These are phyloP conservation scores for Rafetus swinhoei DNA, from an alignment of 2,113 vertebrate species.

Conservation along the genomic window DNA sequence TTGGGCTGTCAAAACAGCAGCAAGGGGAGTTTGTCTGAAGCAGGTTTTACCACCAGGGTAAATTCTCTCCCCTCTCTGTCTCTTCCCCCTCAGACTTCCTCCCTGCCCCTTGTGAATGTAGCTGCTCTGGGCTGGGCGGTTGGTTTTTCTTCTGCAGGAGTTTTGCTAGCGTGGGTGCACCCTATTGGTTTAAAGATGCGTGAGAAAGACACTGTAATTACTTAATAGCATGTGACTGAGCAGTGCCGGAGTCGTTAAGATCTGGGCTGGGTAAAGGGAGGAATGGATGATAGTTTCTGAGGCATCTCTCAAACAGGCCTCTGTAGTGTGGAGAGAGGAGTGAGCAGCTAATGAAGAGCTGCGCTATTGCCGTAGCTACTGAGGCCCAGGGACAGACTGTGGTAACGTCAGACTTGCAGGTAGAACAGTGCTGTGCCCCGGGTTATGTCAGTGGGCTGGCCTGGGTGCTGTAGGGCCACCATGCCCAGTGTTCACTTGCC, in stretches of 20 bases:
- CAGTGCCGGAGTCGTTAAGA: neutral
- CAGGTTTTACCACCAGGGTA: conserved; percentile 36
- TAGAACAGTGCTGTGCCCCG: neutral
- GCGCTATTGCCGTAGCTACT: neutral
- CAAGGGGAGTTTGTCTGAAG: conserved; percentile 39
- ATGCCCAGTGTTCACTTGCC: neutral
- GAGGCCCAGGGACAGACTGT: neutral
- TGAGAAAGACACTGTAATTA: neutral
- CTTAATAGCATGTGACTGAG: neutral
- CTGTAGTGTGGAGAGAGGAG: neutral
- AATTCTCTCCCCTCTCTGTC: neutral
- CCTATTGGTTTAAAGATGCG: neutral
- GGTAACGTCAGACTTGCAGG: neutral
- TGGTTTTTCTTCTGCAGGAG: neutral
- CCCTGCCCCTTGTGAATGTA: neutral
- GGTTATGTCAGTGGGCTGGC: neutral
- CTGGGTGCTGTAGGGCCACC: neutral
- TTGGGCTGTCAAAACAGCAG: conserved; percentile 62
- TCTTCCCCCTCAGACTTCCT: neutral
- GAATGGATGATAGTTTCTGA: neutral
- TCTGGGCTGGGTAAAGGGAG: neutral
- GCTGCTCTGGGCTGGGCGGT: neutral
- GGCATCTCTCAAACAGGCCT: neutral
- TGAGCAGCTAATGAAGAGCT: neutral
- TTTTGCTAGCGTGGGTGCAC: neutral